phyloP scores from a whole-genome alignment of 2,888 invertebrate genomes.

The Troilus luridus region DNA sequence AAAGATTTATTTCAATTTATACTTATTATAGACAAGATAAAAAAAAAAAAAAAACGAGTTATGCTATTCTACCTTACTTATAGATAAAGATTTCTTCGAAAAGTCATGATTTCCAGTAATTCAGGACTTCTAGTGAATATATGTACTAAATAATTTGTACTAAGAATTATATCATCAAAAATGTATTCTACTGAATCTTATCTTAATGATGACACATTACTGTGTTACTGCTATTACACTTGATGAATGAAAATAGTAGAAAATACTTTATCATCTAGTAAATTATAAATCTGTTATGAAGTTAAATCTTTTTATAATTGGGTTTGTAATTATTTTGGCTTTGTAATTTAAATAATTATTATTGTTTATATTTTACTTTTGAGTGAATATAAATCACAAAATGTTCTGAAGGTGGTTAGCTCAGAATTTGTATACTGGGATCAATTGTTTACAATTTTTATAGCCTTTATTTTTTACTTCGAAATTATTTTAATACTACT shows the following conservation, averaged over 20 bases:
- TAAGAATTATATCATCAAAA: background rate
- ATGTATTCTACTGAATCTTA: background rate
- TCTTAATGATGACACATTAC: background rate
- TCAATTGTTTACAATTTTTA: conserved; percentile 46
- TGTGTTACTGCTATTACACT: background rate
- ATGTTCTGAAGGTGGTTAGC: conserved; percentile 30
- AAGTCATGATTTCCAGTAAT: background rate
- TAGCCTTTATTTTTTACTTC: conserved; percentile 44
- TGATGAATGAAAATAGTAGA: background rate
- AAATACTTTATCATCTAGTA: background rate
- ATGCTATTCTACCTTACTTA: background rate
- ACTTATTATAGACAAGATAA: background rate
- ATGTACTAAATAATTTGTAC: background rate
- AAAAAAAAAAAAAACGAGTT: background rate
- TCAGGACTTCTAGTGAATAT: background rate
- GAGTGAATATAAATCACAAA: background rate
- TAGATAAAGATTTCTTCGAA: background rate
- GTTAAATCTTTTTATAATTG: background rate
- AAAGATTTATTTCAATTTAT: background rate
- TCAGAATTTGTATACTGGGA: conserved; percentile 46
- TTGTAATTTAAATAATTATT: background rate
- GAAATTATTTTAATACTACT: conserved; percentile 48
- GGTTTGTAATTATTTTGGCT: background rate
- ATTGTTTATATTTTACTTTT: background rate
- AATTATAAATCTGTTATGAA: background rate